Evolutionary conservation across 1,140 invertebrate genomes (phyloP), one percentile per base, ranked within the genome.

Genomic region (Elymnias hypermnestra): DNA sequence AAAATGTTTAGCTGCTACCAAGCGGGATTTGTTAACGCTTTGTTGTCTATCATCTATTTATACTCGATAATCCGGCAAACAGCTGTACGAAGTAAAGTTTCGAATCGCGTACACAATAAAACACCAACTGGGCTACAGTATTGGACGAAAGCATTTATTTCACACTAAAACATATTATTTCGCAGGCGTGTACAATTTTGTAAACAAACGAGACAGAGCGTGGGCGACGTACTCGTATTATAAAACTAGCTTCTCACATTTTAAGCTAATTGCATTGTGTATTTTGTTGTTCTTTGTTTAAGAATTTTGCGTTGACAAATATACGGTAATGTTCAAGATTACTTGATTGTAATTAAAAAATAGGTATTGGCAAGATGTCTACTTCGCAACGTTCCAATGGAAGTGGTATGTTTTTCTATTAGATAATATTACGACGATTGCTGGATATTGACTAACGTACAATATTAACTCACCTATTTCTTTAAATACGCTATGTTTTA

Each of bases 131-230:
- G 58, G 52, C 60, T 64, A 60, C 57, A 70, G 58, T 58, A 53
- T 65, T 63, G 58, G 57, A 49, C 53, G 61, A 61, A 55, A 72
- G 63, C 70, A 73, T 82, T 70, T 79, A 83, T 81, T 83, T 81
- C 56, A 77, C 63, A 58, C 62, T 71, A 60, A 72, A 83, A 72
- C 68, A 74, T 72, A 83, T 83, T 73, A 82, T 81, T 78, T 63
- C 66, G 33, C 63, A 62, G 66, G 53, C 73, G 71, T 71, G 60
- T 67, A 69, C 62, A 55, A 63, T 70, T 63, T 55, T 70, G 65
- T 82, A 83, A 83, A 83, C 72, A 79, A 65, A 72, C 59, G 61
- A 65, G 65, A 68, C 51, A 65, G 43, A 37, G 52, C 56, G 75
- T 79, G 60, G 69, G 74, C 48, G 72, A 37, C 17, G 29, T 40